These are phyloP conservation scores for Spheniscus mendiculus DNA, from an alignment of 2,113 vertebrate species.

Conservation along the genomic window DNA sequence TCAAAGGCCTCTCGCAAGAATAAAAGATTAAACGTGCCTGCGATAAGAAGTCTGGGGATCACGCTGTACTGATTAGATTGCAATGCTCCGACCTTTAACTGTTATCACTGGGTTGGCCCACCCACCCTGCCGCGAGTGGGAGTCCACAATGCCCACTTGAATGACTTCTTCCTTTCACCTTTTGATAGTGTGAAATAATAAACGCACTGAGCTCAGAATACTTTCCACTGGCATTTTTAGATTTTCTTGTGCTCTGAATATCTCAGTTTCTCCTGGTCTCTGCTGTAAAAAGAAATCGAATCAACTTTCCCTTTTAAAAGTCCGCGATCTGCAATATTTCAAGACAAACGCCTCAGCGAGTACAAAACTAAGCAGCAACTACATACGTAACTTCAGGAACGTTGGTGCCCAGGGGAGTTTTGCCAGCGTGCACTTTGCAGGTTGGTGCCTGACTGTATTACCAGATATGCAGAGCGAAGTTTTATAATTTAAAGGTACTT, in stretches of 20 bases:
- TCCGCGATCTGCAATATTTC: background rate
- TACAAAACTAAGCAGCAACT: background rate
- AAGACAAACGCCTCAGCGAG: background rate
- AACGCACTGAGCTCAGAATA: slow-evolving; percentile 12
- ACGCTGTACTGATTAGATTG: background rate
- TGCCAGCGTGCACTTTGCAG: background rate
- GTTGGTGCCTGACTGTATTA: background rate
- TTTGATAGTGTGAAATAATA: slow-evolving; percentile 6
- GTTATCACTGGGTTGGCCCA: background rate
- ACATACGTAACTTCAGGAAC: background rate
- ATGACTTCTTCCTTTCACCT: slow-evolving; percentile 28
- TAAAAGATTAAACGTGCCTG: background rate
- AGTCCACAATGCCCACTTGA: slow-evolving; percentile 20
- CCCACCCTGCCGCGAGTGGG: background rate
- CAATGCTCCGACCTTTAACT: background rate
- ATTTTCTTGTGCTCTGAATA: background rate
- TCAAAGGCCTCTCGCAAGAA: slow-evolving; percentile 16
- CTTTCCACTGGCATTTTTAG: slow-evolving; percentile 26
- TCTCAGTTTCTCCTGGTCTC: background rate
- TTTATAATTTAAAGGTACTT: background rate
- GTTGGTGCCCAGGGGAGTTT: background rate
- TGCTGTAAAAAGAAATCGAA: background rate
- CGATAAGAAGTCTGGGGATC: background rate
- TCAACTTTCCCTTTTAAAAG: background rate
- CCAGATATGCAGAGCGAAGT: background rate